A percentile compares a stretch with the other conserved stretches of the same genome.
Evolutionary conservation across 2,113 vertebrate species (phyloP).

Genomic region (Mastomys natalensis): DNA sequence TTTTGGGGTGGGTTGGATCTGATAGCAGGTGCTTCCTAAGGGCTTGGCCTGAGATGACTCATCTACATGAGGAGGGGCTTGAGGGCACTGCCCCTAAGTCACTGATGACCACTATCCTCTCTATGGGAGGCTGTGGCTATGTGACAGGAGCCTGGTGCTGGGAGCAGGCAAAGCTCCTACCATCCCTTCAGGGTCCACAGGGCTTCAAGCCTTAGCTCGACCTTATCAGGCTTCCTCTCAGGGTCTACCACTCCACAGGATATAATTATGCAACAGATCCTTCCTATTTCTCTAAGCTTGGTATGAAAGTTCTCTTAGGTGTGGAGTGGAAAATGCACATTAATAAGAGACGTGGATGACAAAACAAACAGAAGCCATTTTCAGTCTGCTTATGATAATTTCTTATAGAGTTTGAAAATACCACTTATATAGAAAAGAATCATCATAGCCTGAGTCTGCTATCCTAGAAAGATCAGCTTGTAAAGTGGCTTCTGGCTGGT

Average conservation of each 20-base stretch:
- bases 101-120: too few relatives aligned
- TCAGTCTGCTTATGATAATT: conserved; percentile 15
- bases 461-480: neutral
- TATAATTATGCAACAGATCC: neutral
- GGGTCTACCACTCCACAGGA: neutral
- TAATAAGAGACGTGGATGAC: conserved; percentile 24
- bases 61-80: too few relatives aligned
- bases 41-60: too few relatives aligned
- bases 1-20: too few relatives aligned
- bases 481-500: neutral
- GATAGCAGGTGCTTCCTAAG: too few relatives aligned
- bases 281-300: conserved; percentile 42
- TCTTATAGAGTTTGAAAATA: neutral
- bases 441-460: neutral
- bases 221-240: too few relatives aligned
- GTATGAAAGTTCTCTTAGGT: neutral
- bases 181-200: too few relatives aligned
- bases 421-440: neutral
- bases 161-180: too few relatives aligned
- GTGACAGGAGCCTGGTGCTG: too few relatives aligned
- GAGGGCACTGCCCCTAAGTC: too few relatives aligned
- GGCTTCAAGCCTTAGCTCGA: too few relatives aligned
- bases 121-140: too few relatives aligned
- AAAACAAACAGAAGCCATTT: conserved; percentile 4
- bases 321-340: neutral